Evolutionary conservation across 1,140 invertebrate genomes (phyloP), one percentile per base, ranked within the genome.

Genomic region (Polyergus mexicanus): DNA sequence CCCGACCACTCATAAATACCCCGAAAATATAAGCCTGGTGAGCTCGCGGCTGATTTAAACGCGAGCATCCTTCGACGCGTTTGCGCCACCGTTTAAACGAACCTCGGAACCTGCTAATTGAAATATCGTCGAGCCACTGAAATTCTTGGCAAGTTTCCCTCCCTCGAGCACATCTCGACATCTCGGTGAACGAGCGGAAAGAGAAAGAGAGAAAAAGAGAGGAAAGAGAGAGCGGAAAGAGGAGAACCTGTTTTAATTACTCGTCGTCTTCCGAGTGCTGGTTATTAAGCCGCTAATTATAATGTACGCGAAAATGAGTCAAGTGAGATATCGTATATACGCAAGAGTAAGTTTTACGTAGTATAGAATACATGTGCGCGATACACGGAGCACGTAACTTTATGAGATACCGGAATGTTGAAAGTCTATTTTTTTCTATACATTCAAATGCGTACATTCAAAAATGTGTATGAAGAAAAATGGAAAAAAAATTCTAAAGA

Each of bases 281-380:
- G 94, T 94, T 93, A 94, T 94, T 95, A 95, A 95, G 92, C 94
- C 93, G 92, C 94, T 95, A 95, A 95, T 95, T 95, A 95, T 95
- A 94, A 94, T 93, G 94, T 93, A 93, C 92, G 93, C 90, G 92
- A 93, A 94, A 94, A 94, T 92, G 92, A 94, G 93, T 89, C 90
- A 90, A 90, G 92, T 87, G 89, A 85, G 76, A 75, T 62, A 63
- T 81, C 38, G 22, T 41, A 62, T 41, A 62, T 56, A 60, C n/a
- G 54, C 16, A 35, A 66, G 81, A 88, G 58, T n/a, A 65, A 66
- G 63, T 78, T 65, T 77, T 77, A 71, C 5, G 28, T 16, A 38
- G 54, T 4, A 19, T 65, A 56, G 28, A 76, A 51, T 32, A 47
- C 10, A 84, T 28, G 28, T 7, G 11, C 6, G 69, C 38, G 54